A percentile compares a stretch with the other conserved stretches of the same genome.
These are phyloP conservation scores for Carcharodon carcharias DNA, from an alignment of 2,797 vertebrate genomes.

Conservation along the genomic window DNA sequence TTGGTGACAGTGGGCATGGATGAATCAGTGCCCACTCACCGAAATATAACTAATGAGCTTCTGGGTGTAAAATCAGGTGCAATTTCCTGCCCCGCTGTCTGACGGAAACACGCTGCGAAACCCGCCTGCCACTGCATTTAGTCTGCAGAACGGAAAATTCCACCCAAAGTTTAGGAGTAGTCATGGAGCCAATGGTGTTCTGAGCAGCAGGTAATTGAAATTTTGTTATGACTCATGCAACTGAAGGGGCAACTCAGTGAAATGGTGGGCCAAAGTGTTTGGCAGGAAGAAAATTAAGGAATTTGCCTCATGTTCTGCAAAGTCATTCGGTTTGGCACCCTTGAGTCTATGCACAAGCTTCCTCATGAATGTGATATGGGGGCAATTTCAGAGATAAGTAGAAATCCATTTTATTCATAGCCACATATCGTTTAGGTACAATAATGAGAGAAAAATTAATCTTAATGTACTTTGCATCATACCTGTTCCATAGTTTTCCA, in stretches of 20 bases:
- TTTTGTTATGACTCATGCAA: neutral
- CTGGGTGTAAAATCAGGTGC: too few relatives aligned
- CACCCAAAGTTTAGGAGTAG: neutral
- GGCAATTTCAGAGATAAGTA: neutral
- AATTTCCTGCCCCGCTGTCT: too few relatives aligned
- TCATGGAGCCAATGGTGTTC: neutral
- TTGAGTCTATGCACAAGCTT: neutral
- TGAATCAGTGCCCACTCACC: too few relatives aligned
- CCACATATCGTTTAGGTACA: neutral
- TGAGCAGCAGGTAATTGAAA: neutral
- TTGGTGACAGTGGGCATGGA: too few relatives aligned
- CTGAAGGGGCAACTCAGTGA: neutral
- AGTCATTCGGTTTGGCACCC: neutral
- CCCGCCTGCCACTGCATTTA: too few relatives aligned
- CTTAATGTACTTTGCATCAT: neutral
- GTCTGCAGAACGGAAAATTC: too few relatives aligned
- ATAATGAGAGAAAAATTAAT: neutral
- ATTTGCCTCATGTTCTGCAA: neutral
- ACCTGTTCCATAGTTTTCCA: neutral
- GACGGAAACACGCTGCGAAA: too few relatives aligned
- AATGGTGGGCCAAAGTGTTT: neutral
- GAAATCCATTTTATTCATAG: neutral
- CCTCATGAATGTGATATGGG: neutral
- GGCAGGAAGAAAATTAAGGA: neutral
- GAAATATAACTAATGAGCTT: too few relatives aligned